A percentile compares a stretch with the other conserved stretches of the same genome.
These are phyloP conservation scores for Dipodomys ordii DNA, from an alignment of 2,113 vertebrate species.

Conservation along the genomic window DNA sequence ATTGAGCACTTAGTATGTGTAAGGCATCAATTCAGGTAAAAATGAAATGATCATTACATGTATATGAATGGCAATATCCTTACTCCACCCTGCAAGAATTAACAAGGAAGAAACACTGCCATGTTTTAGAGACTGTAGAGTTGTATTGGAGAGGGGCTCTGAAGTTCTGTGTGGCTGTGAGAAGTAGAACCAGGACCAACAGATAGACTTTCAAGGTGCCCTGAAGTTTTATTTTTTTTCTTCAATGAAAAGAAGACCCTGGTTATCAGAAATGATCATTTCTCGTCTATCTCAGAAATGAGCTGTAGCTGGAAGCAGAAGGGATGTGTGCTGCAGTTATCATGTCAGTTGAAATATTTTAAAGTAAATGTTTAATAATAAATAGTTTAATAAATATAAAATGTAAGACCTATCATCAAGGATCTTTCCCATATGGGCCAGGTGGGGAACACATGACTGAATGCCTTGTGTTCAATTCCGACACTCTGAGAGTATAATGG, in stretches of 20 bases:
- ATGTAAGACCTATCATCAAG: background rate
- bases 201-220: background rate
- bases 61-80: background rate
- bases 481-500: background rate
- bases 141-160: background rate
- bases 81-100: background rate
- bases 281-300: no score
- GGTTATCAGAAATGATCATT: background rate
- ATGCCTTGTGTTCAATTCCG: background rate
- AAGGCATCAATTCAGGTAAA: background rate
- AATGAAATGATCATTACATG: background rate
- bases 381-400: background rate
- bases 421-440: background rate
- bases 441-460: background rate
- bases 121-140: background rate
- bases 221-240: background rate
- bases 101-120: background rate
- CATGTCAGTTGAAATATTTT: background rate
- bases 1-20: background rate
- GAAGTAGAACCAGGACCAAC: background rate
- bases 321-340: background rate
- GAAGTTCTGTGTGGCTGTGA: background rate
- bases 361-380: no score
- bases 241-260: background rate
- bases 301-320: background rate